Evolutionary conservation across 1,140 invertebrate species (phyloP), one percentile per base, ranked within the genome.

Genomic region (Lycorma delicatula): DNA sequence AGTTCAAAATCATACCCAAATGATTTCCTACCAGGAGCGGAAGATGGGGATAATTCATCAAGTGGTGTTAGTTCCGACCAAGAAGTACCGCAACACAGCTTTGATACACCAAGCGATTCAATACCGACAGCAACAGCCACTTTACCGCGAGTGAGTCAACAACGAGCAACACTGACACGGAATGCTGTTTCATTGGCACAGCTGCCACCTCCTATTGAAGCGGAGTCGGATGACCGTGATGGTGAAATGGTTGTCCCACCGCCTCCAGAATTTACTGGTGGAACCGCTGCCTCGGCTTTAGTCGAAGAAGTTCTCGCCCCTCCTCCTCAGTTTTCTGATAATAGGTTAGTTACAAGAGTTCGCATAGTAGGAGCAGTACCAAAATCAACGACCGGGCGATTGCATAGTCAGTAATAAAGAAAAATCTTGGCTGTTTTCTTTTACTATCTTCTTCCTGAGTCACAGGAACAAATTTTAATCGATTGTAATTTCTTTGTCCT

Each of bases 11-110:
- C 87, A 3, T 90, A 86, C 69, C 87, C 87, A 12, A 88, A 88
- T 71, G 85, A 89, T 64, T 83, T 90, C 58, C 67, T 80, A 62
- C 76, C 79, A 68, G 66, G 67, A 12, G 51, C 60, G 53, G 87
- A 88, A 74, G 87, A 90, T 69, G 86, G 86, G 28, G 89, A 92
- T 70, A 92, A 91, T 70, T 90, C 86, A 57, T 91, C 87, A 7
- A 90, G 85, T 47, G 89, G 87, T 1, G 87, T 91, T 0, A 90
- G 87, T 57, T 90, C 87, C 25, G 89, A 92, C 68, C 87, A 91
- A 67, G 89, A 91, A 65, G 72, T 84, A 68, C 50, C 54, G 3
- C 56, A 26, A n/a, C 4, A 27, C 60, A 11, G 36, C 9, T 16
- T 38, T 6, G 51, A 61, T 7, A 73, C 77, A 73, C 1, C 76